Conservation (phyloP, 1,140 invertebrate species). For the Platorchestia sp. region DNA sequence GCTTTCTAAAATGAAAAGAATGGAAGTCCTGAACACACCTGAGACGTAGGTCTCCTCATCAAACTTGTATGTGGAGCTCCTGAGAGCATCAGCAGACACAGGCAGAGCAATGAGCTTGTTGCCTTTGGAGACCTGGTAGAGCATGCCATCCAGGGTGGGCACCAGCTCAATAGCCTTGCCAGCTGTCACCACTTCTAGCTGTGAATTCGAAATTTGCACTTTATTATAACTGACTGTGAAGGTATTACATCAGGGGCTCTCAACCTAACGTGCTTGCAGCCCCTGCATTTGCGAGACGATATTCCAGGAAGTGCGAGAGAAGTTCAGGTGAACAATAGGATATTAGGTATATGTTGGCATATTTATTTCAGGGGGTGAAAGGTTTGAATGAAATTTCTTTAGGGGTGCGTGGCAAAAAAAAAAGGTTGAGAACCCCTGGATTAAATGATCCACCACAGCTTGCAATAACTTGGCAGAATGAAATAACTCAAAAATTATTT, state of each 20-base stretch:
- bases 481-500: background rate
- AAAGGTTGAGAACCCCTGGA: background rate
- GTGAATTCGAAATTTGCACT: background rate
- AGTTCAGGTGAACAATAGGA: too few species aligned
- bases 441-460: background rate
- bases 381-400: too few species aligned
- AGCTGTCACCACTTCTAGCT: constrained; percentile 3
- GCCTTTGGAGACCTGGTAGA: background rate
- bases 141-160: constrained; percentile 15
- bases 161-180: background rate
- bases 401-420: too few species aligned
- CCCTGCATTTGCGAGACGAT: too few species aligned
- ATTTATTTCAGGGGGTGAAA: too few species aligned
- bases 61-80: constrained; percentile 14
- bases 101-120: constrained; percentile 12
- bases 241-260: too few species aligned
- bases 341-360: too few species aligned
- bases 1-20: too few species aligned
- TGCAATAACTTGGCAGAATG: too few species aligned
- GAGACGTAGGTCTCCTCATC: background rate
- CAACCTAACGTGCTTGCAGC: too few species aligned
- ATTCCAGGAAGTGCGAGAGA: too few species aligned
- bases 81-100: constrained; percentile 28
- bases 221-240: background rate
- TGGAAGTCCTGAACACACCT: background rate